Evolutionary conservation across 1,140 invertebrate species (phyloP).

Genomic region (Oppia nitens): DNA sequence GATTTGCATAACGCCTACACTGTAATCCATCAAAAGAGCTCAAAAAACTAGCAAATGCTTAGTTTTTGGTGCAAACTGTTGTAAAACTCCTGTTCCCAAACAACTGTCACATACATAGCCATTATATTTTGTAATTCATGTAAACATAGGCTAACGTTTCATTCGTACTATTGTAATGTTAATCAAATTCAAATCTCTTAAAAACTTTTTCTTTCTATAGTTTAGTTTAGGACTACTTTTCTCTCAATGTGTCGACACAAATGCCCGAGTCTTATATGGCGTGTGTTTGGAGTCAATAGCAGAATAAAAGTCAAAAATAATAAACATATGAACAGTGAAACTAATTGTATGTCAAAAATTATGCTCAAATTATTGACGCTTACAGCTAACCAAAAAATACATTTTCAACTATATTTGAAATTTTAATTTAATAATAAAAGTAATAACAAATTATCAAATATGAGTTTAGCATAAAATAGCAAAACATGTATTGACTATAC

Average conservation of each 20-base stretch:
- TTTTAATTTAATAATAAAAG: no score
- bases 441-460: no score
- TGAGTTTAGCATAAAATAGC: no score
- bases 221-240: no score
- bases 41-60: no score
- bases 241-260: not conserved
- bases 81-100: not conserved
- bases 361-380: no score
- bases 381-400: no score
- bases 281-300: not conserved
- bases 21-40: not conserved
- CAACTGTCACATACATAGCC: not conserved
- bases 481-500: no score
- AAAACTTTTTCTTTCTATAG: not conserved
- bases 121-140: not conserved
- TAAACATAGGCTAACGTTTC: not conserved
- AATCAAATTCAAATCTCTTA: not conserved
- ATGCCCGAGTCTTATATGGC: not conserved
- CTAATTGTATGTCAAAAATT: no score
- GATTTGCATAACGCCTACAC: not conserved
- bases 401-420: no score
- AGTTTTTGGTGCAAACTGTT: no score
- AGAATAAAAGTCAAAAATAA: not conserved
- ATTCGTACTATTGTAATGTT: not conserved
- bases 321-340: not conserved